These are phyloP conservation scores for Picathartes gymnocephalus DNA, from an alignment of 2,113 vertebrate genomes.

Conservation along the genomic window DNA sequence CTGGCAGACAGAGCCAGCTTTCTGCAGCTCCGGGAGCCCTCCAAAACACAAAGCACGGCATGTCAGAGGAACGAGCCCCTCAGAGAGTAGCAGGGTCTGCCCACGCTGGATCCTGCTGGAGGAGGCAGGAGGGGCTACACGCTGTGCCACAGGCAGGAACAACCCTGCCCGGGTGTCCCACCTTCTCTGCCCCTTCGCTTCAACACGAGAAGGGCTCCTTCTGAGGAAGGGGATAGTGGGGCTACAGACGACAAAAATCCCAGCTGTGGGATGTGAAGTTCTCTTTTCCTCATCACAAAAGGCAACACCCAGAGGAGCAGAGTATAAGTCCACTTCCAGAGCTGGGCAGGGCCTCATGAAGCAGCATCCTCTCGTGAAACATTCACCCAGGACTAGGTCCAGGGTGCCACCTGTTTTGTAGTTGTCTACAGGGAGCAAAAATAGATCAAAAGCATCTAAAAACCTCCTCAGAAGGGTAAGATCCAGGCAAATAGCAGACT, in stretches of 20 bases:
- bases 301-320: background rate
- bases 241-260: background rate
- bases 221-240: background rate
- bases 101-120: background rate
- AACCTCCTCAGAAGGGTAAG: background rate
- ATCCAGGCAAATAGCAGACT: background rate
- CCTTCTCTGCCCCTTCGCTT: background rate
- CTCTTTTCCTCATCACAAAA: background rate
- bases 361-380: background rate
- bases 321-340: background rate
- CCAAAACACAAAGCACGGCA: background rate
- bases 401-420: background rate
- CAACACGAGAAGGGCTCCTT: background rate
- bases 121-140: background rate
- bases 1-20: background rate
- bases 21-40: background rate
- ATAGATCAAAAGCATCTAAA: background rate
- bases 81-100: rapidly evolving
- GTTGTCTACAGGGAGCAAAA: background rate
- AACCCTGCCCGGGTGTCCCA: rapidly evolving
- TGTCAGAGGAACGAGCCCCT: background rate
- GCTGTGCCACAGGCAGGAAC: background rate
- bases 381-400: background rate
- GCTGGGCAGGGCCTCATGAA: background rate
- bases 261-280: background rate